These are phyloP conservation scores for Gasteruption jaculator DNA, from an alignment of 2,888 invertebrate species.

Conservation along the genomic window DNA sequence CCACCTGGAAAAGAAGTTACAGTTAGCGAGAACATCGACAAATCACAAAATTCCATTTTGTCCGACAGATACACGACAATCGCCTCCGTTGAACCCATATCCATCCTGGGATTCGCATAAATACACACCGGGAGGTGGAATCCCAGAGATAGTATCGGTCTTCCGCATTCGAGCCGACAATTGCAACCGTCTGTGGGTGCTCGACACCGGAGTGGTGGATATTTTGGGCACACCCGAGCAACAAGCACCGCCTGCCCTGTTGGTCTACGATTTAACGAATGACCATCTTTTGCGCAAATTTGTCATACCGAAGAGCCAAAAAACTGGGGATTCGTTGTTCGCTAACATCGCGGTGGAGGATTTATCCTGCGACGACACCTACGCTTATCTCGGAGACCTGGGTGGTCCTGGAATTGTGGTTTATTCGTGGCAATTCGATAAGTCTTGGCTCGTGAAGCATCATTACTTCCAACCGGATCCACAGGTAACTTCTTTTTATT, in stretches of 20 bases:
- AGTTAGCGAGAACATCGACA: no score
- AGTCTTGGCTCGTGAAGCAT: slow-evolving; percentile 72
- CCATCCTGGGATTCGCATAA: slow-evolving; percentile 78
- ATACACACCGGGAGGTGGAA: slow-evolving; percentile 51
- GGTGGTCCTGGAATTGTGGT: slow-evolving; percentile 69
- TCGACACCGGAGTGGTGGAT: slow-evolving; percentile 69
- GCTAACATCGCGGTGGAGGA: slow-evolving; percentile 78
- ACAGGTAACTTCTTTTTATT: slow-evolving; percentile 36
- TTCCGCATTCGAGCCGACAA: slow-evolving; percentile 70
- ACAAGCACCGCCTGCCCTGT: slow-evolving; percentile 60
- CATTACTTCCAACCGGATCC: slow-evolving; percentile 70
- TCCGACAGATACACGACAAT: slow-evolving; percentile 61
- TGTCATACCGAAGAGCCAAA: slow-evolving; percentile 61
- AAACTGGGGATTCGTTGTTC: slow-evolving; percentile 66
- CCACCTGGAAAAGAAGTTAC: no score
- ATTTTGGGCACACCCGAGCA: slow-evolving; percentile 54
- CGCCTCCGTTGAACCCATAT: slow-evolving; percentile 71
- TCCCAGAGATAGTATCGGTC: slow-evolving; percentile 69
- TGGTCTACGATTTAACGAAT: slow-evolving; percentile 69
- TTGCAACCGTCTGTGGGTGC: slow-evolving; percentile 74
- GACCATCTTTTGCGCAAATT: slow-evolving; percentile 68
- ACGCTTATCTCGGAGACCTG: slow-evolving; percentile 69
- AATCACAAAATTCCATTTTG: no score
- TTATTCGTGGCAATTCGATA: slow-evolving; percentile 68
- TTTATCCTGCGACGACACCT: slow-evolving; percentile 63